Evolutionary conservation across 2,113 vertebrate species (phyloP).

Genomic region (Oreotrochilus melanogaster): DNA sequence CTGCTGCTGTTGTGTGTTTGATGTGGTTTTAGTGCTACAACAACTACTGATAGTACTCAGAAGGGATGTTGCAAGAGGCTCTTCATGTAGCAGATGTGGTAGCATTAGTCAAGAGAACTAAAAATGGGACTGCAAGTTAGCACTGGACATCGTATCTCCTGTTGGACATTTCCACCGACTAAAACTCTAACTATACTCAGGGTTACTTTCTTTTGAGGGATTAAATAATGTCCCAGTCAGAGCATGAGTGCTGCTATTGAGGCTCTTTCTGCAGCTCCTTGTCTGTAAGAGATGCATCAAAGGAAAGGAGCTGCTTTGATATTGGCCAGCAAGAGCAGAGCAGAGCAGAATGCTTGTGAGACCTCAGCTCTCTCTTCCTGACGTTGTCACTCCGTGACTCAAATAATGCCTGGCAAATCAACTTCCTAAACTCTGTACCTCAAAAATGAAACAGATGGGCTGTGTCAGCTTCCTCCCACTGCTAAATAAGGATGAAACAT

Average conservation of each 20-base stretch:
- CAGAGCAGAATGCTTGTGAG: neutral
- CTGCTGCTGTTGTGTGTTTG: neutral
- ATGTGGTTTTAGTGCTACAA: neutral
- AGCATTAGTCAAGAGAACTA: neutral
- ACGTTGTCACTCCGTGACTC: neutral
- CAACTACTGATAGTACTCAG: neutral
- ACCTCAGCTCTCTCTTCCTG: neutral
- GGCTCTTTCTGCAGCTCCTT: neutral
- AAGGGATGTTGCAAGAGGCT: neutral
- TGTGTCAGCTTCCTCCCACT: neutral
- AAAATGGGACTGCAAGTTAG: neutral
- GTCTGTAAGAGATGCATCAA: neutral
- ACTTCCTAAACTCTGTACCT: neutral
- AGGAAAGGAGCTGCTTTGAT: neutral
- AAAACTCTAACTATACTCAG: neutral
- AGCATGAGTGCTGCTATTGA: neutral
- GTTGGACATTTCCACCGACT: neutral
- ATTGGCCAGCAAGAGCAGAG: neutral
- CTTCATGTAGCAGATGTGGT: neutral
- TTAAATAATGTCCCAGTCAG: neutral
- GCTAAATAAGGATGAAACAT: neutral
- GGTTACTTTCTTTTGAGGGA: neutral
- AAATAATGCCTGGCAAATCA: neutral
- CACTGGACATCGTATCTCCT: neutral
- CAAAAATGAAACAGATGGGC: slow-evolving; percentile 21